Conservation (phyloP, 2,797 vertebrate genomes). For the Myotis vivesi region DNA sequence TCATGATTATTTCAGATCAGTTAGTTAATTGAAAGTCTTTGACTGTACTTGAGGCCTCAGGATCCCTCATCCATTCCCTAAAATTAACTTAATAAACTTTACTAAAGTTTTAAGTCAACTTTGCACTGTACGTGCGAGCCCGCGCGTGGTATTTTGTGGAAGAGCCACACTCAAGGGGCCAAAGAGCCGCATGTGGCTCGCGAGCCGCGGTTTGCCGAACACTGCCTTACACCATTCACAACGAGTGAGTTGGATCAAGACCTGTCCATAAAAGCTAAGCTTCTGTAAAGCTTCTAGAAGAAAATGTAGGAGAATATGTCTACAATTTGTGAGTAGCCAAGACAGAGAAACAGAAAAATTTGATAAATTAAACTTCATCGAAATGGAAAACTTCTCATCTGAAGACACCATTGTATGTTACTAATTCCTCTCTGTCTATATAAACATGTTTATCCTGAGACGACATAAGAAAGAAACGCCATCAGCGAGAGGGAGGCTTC, state of each 20-base stretch:
- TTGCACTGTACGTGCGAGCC: too few relatives aligned
- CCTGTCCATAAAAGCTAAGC: not conserved
- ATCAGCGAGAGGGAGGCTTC: not conserved
- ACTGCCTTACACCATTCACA: not conserved
- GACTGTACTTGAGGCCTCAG: accelerated
- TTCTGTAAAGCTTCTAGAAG: not conserved
- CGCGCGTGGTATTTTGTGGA: too few relatives aligned
- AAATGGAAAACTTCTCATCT: not conserved
- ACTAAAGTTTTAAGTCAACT: too few relatives aligned
- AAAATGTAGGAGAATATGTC: not conserved
- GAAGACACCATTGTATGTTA: not conserved
- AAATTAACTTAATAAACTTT: too few relatives aligned
- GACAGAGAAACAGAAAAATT: not conserved
- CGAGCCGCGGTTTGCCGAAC: too few relatives aligned
- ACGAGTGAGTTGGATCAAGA: not conserved
- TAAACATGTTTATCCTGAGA: not conserved
- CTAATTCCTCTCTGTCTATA: not conserved
- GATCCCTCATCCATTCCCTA: too few relatives aligned
- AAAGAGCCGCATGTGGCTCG: too few relatives aligned
- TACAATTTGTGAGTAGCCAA: not conserved
- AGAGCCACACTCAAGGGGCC: too few relatives aligned
- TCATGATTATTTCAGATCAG: not conserved
- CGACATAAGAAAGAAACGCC: not conserved
- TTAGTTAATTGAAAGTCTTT: not conserved
- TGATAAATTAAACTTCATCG: not conserved